Evolutionary conservation across 2,797 vertebrate genomes (phyloP), one percentile per base, ranked within the genome.

Genomic region (Halcyon badia): DNA sequence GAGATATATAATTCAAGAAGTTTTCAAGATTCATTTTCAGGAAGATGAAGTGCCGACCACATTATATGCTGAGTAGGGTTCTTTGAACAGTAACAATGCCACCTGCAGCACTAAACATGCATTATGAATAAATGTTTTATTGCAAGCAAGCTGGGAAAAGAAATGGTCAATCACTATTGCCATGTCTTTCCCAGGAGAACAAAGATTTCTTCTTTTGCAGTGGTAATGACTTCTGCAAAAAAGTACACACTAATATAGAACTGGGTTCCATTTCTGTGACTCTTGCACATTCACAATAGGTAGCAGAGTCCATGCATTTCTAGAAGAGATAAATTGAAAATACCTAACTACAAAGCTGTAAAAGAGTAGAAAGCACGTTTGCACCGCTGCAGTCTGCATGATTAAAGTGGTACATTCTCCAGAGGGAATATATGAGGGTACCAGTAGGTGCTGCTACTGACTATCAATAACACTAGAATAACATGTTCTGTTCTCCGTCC

Each of bases 11-110:
- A 97, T 97, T 96, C 95, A 97, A 89, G 94, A 97, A 97, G 97
- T 97, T 97, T 97, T 96, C 96, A 96, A 95, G 96, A 94, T 96
- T 97, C 95, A 90, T 97, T 96, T 95, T 93, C 93, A 83, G 81
- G 88, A 94, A 93, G 97, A 97, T 94, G 88, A 96, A 97, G 83
- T 95, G 81, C 68, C 2, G 0, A 80, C 76, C 81, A 81, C 83
- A 48, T 90, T 93, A 97, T 93, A 61, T 78, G 95, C 95, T 97
- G 95, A 96, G 91, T 95, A 80, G 97, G 89, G 49, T 37, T 94
- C 96, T 97, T 96, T 96, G 94, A 96, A 92, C 94, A 94, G 97
- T 97, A 96, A 97, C 95, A 97, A 97, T 97, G 94, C 93, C 96
- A 97, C 96, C 97, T 97, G 95, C 91, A 97, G 96, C 95, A 93